Percentiles rank a stretch among this genome's conserved stretches.
phyloP scores from a whole-genome alignment of 1,140 invertebrate genomes.

The Euwallacea fornicatus region DNA sequence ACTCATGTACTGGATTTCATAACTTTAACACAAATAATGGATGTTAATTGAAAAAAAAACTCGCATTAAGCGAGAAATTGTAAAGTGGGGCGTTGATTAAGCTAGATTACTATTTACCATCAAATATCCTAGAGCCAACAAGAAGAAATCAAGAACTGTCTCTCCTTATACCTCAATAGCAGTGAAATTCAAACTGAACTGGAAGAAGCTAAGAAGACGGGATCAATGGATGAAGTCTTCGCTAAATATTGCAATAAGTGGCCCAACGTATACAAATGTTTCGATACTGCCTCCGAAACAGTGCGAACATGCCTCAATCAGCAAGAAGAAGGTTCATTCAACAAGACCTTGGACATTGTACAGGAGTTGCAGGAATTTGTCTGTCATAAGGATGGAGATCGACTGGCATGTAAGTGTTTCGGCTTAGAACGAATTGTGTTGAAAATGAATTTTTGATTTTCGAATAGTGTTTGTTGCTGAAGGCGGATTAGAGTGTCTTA shows the following conservation, averaged over 20 bases:
- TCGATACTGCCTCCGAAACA: conserved; percentile 61
- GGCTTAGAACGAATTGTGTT: background rate
- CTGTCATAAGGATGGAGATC: conserved; percentile 77
- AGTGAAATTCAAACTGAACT: conserved; percentile 60
- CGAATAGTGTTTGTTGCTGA: conserved; percentile 75
- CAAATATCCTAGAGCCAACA: conserved; percentile 46
- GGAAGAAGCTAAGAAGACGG: conserved; percentile 57
- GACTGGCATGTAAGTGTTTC: conserved; percentile 68
- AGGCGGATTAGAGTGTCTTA: conserved; percentile 72
- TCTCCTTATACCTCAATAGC: conserved; percentile 40
- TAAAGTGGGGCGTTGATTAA: background rate
- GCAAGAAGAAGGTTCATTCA: conserved; percentile 62
- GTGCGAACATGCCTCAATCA: conserved; percentile 64
- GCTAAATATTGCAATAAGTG: conserved; percentile 70
- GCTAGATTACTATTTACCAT: conserved; percentile 16
- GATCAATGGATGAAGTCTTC: conserved; percentile 65
- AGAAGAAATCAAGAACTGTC: conserved; percentile 38
- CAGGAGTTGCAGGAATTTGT: conserved; percentile 69
- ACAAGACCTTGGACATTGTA: conserved; percentile 65
- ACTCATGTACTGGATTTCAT: too few species aligned
- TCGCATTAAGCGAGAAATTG: too few species aligned
- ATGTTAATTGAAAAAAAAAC: too few species aligned
- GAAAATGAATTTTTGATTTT: conserved; percentile 1
- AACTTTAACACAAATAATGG: too few species aligned
- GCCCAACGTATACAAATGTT: conserved; percentile 56